phyloP scores from a whole-genome alignment of 2,113 vertebrate genomes.

The Brienomyrus brachyistius region DNA sequence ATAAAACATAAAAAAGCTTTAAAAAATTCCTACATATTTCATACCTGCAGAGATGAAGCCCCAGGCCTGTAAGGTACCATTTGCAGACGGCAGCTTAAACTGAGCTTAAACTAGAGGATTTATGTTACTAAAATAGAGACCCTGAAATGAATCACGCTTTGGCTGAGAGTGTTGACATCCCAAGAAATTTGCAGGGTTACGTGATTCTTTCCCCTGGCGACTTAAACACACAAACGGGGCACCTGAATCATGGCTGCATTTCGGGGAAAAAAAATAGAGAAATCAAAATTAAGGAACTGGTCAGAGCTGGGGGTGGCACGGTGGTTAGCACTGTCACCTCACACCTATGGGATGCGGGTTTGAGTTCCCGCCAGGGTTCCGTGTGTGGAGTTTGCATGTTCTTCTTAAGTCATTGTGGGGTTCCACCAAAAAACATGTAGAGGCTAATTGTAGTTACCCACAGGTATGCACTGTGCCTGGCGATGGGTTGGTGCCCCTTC shows the following conservation, averaged over 20 bases:
- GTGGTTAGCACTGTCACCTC: too few relatives aligned
- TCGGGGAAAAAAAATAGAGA: background rate
- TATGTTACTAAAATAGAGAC: background rate
- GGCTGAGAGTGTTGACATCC: background rate
- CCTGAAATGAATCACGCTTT: background rate
- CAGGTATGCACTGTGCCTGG: too few relatives aligned
- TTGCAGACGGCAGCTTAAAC: background rate
- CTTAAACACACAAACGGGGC: background rate
- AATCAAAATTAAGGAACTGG: background rate
- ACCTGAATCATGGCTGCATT: background rate
- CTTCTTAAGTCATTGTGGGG: too few relatives aligned
- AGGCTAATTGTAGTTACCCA: too few relatives aligned
- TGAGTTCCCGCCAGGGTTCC: too few relatives aligned
- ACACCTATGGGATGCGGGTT: too few relatives aligned
- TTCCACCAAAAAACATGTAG: too few relatives aligned
- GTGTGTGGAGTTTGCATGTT: too few relatives aligned
- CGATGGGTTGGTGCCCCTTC: too few relatives aligned
- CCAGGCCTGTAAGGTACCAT: background rate
- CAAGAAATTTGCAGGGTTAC: slow-evolving; percentile 11
- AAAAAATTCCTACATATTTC: background rate
- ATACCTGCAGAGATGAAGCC: background rate
- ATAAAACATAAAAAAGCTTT: background rate
- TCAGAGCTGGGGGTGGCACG: background rate
- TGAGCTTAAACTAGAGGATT: background rate
- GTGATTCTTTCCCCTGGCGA: background rate